Conservation (phyloP, 2,113 vertebrate species). For the Sigmodon hispidus region DNA sequence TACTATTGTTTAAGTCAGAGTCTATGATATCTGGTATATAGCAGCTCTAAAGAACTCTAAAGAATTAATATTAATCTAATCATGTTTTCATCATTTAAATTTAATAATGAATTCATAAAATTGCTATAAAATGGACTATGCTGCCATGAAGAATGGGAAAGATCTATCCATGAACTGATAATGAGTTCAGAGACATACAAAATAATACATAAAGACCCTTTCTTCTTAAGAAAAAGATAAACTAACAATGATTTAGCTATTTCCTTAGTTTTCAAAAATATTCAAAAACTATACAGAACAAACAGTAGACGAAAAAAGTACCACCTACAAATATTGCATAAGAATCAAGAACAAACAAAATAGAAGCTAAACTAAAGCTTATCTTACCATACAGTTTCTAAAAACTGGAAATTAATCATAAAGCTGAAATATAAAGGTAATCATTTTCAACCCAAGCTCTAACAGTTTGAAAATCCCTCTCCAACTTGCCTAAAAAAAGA, state of each 20-base stretch:
- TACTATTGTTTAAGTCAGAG: background rate
- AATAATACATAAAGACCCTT: background rate
- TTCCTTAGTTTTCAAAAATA: conserved; percentile 8
- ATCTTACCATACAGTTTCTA: background rate
- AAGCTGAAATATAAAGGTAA: conserved; percentile 22
- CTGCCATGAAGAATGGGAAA: background rate
- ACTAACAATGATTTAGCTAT: background rate
- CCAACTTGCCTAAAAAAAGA: background rate
- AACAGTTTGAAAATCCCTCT: conserved; percentile 34
- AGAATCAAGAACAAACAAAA: conserved; percentile 6
- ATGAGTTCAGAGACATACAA: background rate
- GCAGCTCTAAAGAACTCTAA: background rate
- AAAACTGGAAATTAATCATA: background rate
- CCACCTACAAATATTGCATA: background rate
- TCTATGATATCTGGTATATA: background rate
- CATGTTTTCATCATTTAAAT: background rate
- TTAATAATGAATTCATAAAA: background rate
- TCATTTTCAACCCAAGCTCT: background rate
- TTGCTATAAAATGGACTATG: background rate
- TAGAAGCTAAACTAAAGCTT: background rate
- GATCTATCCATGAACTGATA: background rate
- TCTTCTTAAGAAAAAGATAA: background rate
- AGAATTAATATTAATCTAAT: conserved; percentile 23
- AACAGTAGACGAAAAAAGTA: background rate
- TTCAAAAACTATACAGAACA: background rate